Evolutionary conservation across 2,113 vertebrate species (phyloP).

Genomic region (Apaloderma vittatum): DNA sequence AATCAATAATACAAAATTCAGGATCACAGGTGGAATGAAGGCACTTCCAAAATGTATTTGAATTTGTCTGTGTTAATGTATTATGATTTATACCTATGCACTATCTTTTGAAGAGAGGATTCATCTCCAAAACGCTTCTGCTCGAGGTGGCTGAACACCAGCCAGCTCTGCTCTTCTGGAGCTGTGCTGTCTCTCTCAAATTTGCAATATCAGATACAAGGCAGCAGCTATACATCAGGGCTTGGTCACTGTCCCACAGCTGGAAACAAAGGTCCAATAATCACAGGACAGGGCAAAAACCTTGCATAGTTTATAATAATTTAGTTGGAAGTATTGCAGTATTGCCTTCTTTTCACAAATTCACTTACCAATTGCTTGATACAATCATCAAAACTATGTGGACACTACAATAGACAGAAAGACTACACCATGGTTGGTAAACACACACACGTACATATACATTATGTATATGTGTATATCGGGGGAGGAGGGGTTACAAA

Average conservation of each 20-base stretch:
- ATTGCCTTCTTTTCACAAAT: background rate
- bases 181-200: background rate
- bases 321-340: background rate
- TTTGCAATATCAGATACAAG: background rate
- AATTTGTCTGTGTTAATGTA: background rate
- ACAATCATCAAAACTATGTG: background rate
- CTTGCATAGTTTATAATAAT: background rate
- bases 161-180: background rate
- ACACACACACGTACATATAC: background rate
- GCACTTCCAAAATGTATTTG: background rate
- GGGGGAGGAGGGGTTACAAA: rapidly evolving
- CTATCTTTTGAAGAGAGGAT: background rate
- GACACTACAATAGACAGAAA: background rate
- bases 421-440: background rate
- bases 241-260: rapidly evolving
- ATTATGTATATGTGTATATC: background rate
- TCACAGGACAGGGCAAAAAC: background rate
- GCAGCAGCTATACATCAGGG: rapidly evolving
- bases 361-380: background rate
- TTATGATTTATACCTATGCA: background rate
- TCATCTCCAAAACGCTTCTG: background rate
- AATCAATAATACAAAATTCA: background rate
- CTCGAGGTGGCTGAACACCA: background rate
- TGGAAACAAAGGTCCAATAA: background rate
- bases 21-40: background rate